A percentile compares a stretch with the other conserved stretches of the same genome.
These are phyloP conservation scores for Crocuta crocuta DNA, from an alignment of 2,113 vertebrate genomes.

Conservation along the genomic window DNA sequence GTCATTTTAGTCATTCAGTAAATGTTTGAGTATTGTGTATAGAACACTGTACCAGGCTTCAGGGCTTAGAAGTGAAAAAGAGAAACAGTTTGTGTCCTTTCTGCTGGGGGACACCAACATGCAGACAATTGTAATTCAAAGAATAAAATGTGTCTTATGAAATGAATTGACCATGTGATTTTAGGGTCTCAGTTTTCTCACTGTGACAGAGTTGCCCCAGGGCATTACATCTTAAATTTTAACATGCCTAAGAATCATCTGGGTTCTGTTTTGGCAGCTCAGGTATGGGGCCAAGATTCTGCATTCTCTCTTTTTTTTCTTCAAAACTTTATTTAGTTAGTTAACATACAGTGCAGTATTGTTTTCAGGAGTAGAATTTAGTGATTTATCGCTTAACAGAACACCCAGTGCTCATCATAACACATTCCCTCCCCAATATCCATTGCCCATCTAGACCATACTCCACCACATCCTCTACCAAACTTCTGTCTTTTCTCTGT, in stretches of 20 bases:
- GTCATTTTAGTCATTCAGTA: background rate
- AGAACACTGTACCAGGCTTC: background rate
- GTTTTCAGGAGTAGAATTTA: too few relatives aligned
- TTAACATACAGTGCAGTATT: too few relatives aligned
- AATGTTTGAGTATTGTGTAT: background rate
- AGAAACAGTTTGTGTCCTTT: background rate
- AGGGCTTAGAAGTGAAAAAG: background rate
- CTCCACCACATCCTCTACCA: too few relatives aligned
- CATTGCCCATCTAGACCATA: too few relatives aligned
- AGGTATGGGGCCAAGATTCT: background rate
- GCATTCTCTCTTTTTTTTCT: background rate
- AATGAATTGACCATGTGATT: background rate
- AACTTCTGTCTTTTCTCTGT: too few relatives aligned
- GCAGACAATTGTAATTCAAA: background rate
- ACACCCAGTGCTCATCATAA: too few relatives aligned
- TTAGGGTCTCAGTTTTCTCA: background rate
- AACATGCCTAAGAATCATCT: background rate
- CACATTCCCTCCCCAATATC: too few relatives aligned
- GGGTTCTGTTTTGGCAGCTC: background rate
- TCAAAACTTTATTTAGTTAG: too few relatives aligned
- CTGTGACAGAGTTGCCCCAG: background rate
- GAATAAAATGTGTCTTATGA: background rate
- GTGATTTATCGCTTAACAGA: too few relatives aligned
- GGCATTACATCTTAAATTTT: background rate
- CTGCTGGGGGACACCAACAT: background rate